phyloP scores from a whole-genome alignment of 2,113 vertebrate species.

The Saccopteryx bilineata region DNA sequence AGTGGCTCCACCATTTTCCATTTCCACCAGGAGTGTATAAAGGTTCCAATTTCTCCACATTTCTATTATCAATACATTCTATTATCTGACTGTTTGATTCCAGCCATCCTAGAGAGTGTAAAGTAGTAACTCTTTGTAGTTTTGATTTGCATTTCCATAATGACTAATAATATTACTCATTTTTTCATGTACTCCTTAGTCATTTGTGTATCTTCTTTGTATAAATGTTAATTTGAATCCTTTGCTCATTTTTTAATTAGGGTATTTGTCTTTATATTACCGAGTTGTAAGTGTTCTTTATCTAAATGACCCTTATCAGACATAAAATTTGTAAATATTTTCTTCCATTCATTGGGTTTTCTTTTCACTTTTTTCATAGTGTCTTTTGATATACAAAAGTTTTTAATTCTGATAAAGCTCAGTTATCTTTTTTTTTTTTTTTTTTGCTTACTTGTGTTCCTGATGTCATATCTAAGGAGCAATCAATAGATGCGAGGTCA shows the following conservation, averaged over 20 bases:
- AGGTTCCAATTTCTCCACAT: neutral
- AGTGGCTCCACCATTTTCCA: no score
- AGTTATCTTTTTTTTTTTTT: neutral
- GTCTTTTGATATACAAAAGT: neutral
- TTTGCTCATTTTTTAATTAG: neutral
- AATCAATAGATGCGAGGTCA: neutral
- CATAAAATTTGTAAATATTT: neutral
- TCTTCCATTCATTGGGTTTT: neutral
- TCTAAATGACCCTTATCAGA: neutral
- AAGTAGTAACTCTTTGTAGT: neutral
- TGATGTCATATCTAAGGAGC: neutral
- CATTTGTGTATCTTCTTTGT: neutral
- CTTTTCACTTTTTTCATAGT: neutral
- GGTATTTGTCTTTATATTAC: neutral
- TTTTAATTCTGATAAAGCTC: conserved; percentile 8
- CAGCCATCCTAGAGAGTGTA: neutral
- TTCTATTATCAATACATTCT: neutral
- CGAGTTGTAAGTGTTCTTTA: conserved; percentile 8
- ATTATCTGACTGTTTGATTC: neutral
- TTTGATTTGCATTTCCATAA: neutral
- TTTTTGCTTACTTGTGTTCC: neutral
- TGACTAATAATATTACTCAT: neutral
- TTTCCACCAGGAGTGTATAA: neutral
- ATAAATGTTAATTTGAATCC: neutral
- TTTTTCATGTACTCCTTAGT: neutral